A percentile compares a stretch with the other conserved stretches of the same genome.
Conservation (phyloP, 2,888 invertebrate species). For the Agrochola lychnidis region DNA sequence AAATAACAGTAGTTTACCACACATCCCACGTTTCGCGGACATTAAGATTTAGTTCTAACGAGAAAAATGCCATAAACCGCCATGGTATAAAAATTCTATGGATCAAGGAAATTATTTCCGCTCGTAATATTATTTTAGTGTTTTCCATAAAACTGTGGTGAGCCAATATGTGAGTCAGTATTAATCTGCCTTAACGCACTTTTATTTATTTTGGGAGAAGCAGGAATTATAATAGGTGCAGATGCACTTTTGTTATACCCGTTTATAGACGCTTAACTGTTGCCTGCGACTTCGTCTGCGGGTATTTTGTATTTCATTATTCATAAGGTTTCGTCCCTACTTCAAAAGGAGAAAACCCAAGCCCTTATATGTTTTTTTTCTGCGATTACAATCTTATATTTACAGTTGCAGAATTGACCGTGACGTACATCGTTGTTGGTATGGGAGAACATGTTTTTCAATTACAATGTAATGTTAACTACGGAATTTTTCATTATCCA, state of each 20-base stretch:
- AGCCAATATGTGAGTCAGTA: constrained; percentile 46
- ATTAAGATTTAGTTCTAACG: constrained; percentile 59
- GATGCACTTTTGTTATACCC: not conserved
- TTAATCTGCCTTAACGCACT: constrained; percentile 43
- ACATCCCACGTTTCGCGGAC: constrained; percentile 42
- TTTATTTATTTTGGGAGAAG: constrained; percentile 23
- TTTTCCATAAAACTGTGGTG: constrained; percentile 57
- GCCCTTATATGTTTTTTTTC: too few relatives aligned
- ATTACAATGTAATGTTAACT: too few relatives aligned
- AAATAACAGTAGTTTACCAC: constrained; percentile 45
- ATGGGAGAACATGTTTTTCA: too few relatives aligned
- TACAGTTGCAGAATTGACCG: too few relatives aligned
- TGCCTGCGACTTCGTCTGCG: not conserved
- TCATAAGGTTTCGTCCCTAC: too few relatives aligned
- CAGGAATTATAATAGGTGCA: not conserved
- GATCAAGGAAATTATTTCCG: constrained; percentile 58
- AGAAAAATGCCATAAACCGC: constrained; percentile 55
- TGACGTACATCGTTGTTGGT: too few relatives aligned
- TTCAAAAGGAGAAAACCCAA: too few relatives aligned
- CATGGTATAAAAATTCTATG: constrained; percentile 61
- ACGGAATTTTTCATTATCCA: too few relatives aligned
- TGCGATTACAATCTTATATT: too few relatives aligned
- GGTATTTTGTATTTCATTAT: not conserved
- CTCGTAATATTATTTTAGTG: constrained; percentile 65
- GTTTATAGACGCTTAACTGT: not conserved